Conservation (phyloP, 2,113 vertebrate genomes). For the Corydoras sp. region DNA sequence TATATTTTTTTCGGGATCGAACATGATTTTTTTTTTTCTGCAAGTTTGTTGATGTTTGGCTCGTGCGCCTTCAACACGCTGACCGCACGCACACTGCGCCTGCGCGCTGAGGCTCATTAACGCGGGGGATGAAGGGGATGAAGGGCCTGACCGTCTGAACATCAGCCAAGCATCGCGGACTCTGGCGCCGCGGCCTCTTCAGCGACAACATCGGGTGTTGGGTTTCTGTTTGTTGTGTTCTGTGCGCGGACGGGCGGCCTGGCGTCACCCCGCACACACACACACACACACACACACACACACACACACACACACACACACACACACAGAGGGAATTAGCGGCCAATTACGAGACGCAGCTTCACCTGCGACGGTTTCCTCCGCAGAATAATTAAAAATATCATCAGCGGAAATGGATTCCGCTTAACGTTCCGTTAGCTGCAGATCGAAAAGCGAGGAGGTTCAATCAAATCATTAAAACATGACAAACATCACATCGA, state of each 20-base stretch:
- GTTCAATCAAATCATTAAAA: too few relatives aligned
- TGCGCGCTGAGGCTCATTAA: conserved; percentile 24
- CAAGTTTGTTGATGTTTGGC: too few relatives aligned
- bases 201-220: conserved; percentile 74
- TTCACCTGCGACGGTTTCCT: neutral
- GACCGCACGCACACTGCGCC: neutral
- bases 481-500: too few relatives aligned
- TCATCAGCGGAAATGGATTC: neutral
- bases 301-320: conserved; percentile 56
- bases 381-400: neutral
- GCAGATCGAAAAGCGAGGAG: too few relatives aligned
- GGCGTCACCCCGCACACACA: conserved; percentile 55
- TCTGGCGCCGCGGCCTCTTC: conserved; percentile 68
- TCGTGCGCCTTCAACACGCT: neutral
- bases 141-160: conserved; percentile 53
- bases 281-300: conserved; percentile 41
- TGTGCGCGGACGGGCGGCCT: conserved; percentile 52
- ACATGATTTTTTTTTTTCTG: too few relatives aligned
- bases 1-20: too few relatives aligned
- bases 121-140: conserved; percentile 28
- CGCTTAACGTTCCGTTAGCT: neutral
- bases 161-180: conserved; percentile 70
- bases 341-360: conserved; percentile 40
- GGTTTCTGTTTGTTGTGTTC: conserved; percentile 75
- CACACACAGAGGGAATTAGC: conserved; percentile 4